Evolutionary conservation across 2,113 vertebrate genomes (phyloP).

Genomic region (Sander lucioperca): DNA sequence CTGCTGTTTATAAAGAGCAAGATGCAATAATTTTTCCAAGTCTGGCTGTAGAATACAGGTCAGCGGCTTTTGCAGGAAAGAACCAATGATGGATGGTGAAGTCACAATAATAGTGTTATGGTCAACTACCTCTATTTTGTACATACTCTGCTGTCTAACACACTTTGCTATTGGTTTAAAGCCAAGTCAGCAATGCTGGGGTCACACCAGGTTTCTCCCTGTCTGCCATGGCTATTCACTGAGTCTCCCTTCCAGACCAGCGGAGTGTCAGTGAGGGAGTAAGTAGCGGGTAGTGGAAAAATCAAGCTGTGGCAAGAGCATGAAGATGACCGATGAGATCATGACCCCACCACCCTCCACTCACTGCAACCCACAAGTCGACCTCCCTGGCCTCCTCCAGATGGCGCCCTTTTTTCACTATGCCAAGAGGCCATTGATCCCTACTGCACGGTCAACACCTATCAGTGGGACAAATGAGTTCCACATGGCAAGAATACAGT

Average conservation of each 20-base stretch:
- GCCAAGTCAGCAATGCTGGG: background rate
- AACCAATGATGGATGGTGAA: conserved; percentile 9
- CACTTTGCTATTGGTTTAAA: background rate
- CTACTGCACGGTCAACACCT: conserved; percentile 34
- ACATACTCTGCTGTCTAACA: background rate
- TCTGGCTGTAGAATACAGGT: background rate
- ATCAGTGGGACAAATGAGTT: conserved; percentile 30
- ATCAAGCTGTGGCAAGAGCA: background rate
- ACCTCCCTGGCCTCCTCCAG: conserved; percentile 33
- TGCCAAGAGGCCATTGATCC: conserved; percentile 21
- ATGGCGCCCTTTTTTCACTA: conserved; percentile 36
- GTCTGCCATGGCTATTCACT: background rate
- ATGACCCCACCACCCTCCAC: background rate
- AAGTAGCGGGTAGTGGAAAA: background rate
- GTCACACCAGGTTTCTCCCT: background rate
- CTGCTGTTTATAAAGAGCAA: background rate
- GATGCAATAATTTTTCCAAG: background rate
- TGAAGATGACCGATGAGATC: background rate
- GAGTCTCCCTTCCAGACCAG: background rate
- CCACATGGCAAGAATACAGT: conserved; percentile 2
- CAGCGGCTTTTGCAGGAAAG: background rate
- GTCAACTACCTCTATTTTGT: background rate
- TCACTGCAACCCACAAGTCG: background rate
- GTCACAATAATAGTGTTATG: background rate
- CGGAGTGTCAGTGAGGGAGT: background rate